Evolutionary conservation across 2,797 vertebrate genomes (phyloP).

Genomic region (Vespertilio murinus): DNA sequence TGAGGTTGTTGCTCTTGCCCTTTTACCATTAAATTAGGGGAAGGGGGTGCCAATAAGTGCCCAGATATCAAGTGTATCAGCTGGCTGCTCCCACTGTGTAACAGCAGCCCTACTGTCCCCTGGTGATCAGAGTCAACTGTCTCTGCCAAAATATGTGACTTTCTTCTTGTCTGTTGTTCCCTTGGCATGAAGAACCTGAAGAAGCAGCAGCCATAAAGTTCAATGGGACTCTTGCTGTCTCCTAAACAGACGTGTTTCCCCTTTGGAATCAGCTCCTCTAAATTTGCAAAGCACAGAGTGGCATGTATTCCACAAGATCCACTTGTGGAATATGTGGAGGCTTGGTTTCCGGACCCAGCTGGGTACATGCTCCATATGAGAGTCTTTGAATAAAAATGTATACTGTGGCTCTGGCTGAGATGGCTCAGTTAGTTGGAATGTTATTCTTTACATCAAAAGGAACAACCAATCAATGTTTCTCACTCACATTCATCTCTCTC

Average conservation of each 20-base stretch:
- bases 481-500: background rate
- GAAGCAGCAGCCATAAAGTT: background rate
- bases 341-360: background rate
- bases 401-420: background rate
- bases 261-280: background rate
- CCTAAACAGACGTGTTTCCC: background rate
- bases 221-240: background rate
- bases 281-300: background rate
- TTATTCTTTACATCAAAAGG: background rate
- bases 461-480: background rate
- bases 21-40: background rate
- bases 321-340: background rate
- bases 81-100: background rate
- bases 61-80: background rate
- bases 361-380: background rate
- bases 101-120: background rate
- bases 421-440: background rate
- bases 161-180: background rate
- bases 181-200: background rate
- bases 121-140: background rate
- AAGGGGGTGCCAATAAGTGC: background rate
- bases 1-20: background rate
- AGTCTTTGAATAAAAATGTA: constrained; percentile 16
- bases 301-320: background rate
- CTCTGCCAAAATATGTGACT: background rate